Percentiles rank a stretch among this genome's conserved stretches.
phyloP scores from a whole-genome alignment of 2,113 vertebrate genomes.

The Rhinoptilus africanus region DNA sequence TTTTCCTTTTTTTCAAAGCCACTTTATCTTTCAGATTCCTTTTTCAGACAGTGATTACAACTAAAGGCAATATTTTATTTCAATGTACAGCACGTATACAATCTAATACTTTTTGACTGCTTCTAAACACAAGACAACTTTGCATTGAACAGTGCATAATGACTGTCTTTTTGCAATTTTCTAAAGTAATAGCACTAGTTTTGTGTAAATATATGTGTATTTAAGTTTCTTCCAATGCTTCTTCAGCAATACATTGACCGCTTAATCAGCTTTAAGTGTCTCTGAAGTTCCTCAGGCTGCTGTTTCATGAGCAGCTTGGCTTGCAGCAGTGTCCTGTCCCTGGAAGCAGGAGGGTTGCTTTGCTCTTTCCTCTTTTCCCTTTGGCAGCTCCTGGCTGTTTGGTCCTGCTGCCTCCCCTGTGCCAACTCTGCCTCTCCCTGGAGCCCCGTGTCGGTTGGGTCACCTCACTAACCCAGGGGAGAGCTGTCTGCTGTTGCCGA shows the following conservation, averaged over 20 bases:
- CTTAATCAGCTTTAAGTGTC: background rate
- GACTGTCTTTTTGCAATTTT: background rate
- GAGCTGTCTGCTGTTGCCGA: background rate
- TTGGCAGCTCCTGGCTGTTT: background rate
- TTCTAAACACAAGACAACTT: background rate
- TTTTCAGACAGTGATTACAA: background rate
- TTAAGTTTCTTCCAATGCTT: background rate
- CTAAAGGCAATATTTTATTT: background rate
- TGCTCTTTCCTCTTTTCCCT: background rate
- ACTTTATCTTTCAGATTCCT: background rate
- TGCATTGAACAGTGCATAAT: background rate
- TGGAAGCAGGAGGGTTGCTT: background rate
- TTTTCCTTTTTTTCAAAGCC: background rate
- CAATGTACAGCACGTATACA: background rate
- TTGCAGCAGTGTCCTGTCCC: background rate
- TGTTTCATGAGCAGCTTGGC: background rate
- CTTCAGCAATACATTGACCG: background rate
- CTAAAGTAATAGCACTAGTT: background rate
- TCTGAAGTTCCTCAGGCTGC: background rate
- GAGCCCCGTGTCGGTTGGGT: background rate
- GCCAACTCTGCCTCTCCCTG: background rate
- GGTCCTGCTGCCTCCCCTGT: background rate
- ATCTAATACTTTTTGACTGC: background rate
- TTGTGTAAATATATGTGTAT: background rate
- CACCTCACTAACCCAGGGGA: rapidly evolving